Percentiles rank a stretch among this genome's conserved stretches.
Evolutionary conservation across 92 coral and sea anemone species (phyloP).

Genomic region (Siderastrea radians): DNA sequence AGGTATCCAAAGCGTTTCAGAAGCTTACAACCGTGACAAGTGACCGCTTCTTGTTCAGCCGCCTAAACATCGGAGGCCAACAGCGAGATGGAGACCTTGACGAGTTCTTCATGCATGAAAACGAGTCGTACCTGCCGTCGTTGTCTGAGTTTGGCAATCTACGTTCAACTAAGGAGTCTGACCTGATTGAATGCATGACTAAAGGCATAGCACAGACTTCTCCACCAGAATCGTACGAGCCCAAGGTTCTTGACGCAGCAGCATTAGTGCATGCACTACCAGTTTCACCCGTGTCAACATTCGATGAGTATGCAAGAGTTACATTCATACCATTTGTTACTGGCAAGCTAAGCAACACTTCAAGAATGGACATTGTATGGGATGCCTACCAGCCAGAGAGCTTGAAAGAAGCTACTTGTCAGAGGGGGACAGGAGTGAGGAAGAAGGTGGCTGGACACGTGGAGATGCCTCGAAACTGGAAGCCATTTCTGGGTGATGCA

Average conservation of each 20-base stretch:
- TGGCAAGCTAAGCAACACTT: no score
- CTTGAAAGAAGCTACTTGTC: conserved; percentile 32
- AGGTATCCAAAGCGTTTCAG: conserved; percentile 22
- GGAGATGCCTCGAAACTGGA: conserved; percentile 66
- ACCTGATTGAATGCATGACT: conserved; percentile 29
- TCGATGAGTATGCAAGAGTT: no score
- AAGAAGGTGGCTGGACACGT: conserved; percentile 51
- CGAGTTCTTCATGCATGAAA: background rate
- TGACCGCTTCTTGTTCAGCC: conserved; percentile 46
- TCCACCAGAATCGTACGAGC: conserved; percentile 27
- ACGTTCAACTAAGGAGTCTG: conserved; percentile 29
- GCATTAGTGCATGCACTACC: conserved; percentile 35
- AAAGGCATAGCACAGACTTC: conserved; percentile 6
- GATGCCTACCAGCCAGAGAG: conserved; percentile 42
- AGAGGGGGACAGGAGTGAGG: conserved; percentile 49
- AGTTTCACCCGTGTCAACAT: no score
- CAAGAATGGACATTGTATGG: conserved; percentile 19
- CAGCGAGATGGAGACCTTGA: conserved; percentile 2
- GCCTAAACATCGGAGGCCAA: conserved; percentile 35
- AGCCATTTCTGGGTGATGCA: conserved; percentile 35
- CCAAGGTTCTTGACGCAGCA: conserved; percentile 51
- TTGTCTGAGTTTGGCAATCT: conserved; percentile 24
- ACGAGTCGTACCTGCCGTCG: conserved; percentile 21
- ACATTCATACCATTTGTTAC: no score
- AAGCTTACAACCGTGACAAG: conserved; percentile 32